Conservation (phyloP, 2,888 invertebrate species). For the Drosophila colorata region DNA sequence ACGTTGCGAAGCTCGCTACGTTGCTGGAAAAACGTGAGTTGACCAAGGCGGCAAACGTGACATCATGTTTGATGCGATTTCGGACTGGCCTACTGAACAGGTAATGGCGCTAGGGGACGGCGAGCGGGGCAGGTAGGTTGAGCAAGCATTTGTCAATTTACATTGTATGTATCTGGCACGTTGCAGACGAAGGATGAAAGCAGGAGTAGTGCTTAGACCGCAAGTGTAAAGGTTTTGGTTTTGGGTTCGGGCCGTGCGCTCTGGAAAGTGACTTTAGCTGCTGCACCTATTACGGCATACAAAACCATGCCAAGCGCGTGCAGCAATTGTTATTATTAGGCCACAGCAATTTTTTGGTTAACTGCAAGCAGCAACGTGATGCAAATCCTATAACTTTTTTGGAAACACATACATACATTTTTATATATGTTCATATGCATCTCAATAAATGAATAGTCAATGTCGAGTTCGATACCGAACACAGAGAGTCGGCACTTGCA, state of each 20-base stretch:
- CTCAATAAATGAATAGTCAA: background rate
- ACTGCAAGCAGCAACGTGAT: slow-evolving; percentile 54
- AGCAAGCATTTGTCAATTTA: slow-evolving; percentile 46
- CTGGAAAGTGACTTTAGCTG: background rate
- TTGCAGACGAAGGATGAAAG: slow-evolving; percentile 40
- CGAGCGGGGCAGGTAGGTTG: slow-evolving; percentile 6
- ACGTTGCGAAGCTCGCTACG: slow-evolving; percentile 44
- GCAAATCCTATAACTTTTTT: background rate
- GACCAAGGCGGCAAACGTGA: slow-evolving; percentile 62
- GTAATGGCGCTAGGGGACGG: slow-evolving; percentile 23
- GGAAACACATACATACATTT: background rate
- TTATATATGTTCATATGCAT: background rate
- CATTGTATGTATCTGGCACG: slow-evolving; percentile 59
- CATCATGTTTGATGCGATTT: slow-evolving; percentile 66
- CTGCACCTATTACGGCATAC: slow-evolving; percentile 41
- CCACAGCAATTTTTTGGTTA: slow-evolving; percentile 37
- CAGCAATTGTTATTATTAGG: slow-evolving; percentile 23
- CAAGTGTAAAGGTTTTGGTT: too few species aligned
- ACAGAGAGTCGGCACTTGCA: slow-evolving; percentile 20
- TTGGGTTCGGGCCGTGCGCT: too few species aligned
- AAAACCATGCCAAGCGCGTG: slow-evolving; percentile 18
- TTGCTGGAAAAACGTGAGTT: slow-evolving; percentile 71
- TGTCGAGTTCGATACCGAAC: slow-evolving; percentile 13
- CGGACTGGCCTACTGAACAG: slow-evolving; percentile 69
- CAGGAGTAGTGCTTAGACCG: background rate